Percentiles rank a stretch among this genome's conserved stretches.
phyloP scores from a whole-genome alignment of 1,140 invertebrate species.

The Cecropterus lyciades region DNA sequence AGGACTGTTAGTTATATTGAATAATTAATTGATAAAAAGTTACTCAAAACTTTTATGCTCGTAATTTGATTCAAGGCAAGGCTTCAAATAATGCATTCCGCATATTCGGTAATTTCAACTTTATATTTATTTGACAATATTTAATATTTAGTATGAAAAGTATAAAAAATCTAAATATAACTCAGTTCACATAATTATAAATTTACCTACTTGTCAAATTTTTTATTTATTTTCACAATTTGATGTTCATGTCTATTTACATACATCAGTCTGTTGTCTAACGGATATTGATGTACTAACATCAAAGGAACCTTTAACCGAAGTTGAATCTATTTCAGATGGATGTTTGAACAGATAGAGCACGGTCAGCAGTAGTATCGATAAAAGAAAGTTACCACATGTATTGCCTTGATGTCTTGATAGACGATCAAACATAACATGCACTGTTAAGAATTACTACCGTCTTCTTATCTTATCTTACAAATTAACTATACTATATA shows the following conservation, averaged over 20 bases:
- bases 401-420: slow-evolving; percentile 5
- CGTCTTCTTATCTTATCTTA: neutral
- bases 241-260: neutral
- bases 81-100: too few relatives aligned
- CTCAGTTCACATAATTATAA: too few relatives aligned
- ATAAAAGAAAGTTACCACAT: slow-evolving; percentile 18
- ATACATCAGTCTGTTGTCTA: neutral
- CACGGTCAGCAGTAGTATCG: slow-evolving; percentile 4
- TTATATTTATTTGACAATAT: too few relatives aligned
- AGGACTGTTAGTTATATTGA: too few relatives aligned
- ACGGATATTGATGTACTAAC: slow-evolving; percentile 13
- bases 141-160: too few relatives aligned
- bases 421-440: neutral
- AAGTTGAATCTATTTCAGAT: slow-evolving; percentile 38
- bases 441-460: neutral
- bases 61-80: too few relatives aligned
- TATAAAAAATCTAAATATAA: too few relatives aligned
- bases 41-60: neutral
- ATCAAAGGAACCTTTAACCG: slow-evolving; percentile 38
- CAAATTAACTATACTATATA: too few relatives aligned
- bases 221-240: neutral
- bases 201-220: neutral
- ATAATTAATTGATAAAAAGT: slow-evolving; percentile 8
- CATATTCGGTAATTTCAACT: too few relatives aligned
- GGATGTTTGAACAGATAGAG: slow-evolving; percentile 12